Evolutionary conservation across 2,113 vertebrate species (phyloP).

Genomic region (Xiphophorus hellerii): DNA sequence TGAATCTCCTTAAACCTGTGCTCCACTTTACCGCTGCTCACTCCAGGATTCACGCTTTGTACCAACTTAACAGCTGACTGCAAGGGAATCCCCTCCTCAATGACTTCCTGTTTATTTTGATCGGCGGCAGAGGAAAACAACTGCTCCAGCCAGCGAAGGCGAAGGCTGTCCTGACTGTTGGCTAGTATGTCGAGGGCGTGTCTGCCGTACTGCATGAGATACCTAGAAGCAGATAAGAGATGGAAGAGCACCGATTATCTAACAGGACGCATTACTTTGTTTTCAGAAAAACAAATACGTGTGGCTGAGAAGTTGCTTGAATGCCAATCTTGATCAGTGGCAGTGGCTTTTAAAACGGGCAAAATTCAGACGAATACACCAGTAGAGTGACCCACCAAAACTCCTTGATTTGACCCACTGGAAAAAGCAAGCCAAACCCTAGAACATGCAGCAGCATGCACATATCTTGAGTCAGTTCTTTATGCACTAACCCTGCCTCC

Average conservation of each 20-base stretch:
- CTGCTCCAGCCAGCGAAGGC: slow-evolving; percentile 90
- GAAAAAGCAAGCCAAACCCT: neutral
- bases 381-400: too few species aligned
- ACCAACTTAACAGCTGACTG: slow-evolving; percentile 86
- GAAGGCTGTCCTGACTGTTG: slow-evolving; percentile 92
- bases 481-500: too few species aligned
- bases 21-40: slow-evolving; percentile 89
- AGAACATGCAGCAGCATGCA: too few species aligned
- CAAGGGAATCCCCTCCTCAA: slow-evolving; percentile 81
- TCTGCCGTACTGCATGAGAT: slow-evolving; percentile 93
- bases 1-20: slow-evolving; percentile 93
- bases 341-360: neutral
- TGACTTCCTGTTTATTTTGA: slow-evolving; percentile 70
- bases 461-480: too few species aligned
- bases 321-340: neutral
- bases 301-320: neutral
- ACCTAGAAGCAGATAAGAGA: slow-evolving; percentile 68
- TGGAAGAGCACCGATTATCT: neutral
- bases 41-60: slow-evolving; percentile 87
- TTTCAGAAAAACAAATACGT: neutral
- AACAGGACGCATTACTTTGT: neutral
- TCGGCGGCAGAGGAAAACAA: slow-evolving; percentile 78
- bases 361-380: neutral
- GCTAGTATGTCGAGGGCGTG: slow-evolving; percentile 93
- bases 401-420: neutral